Base-by-base conservation (phyloP, 2,113 vertebrate species). In the Xiphophorus hellerii region DNA sequence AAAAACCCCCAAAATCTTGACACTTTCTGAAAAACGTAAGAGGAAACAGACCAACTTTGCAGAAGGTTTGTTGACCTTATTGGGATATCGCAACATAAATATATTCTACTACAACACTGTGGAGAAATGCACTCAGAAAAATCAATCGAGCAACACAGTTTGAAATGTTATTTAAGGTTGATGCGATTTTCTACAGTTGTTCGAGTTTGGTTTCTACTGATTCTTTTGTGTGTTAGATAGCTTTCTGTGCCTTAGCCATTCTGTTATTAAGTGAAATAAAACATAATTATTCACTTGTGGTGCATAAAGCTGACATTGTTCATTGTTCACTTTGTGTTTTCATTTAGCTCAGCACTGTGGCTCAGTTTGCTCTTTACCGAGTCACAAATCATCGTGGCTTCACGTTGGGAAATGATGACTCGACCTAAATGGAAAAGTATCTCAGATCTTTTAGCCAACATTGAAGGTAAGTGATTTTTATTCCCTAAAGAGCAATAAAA, bases 401-500 rank as follows among this genome's bases (percentile, higher is more conserved):
- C 64, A 25, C 54, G 71, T 54, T 30, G 13, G 29, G 58, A 62
- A 73, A 67, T 2, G 69, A 82, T 71, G 74, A 78, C 62, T 80
- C 61, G 15, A 66, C 37, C 1, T n/a, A 76, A 70, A 71, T 17
- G 3, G 2, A 39, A 73, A 70, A 77, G 48, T 48, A 6, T 42
- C 44, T 58, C 61, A 63, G 48, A 64, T 39, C 44, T 68, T 13
- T 35, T 11, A 29, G 27, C 35, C 76, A 73, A 48, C 82, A 74
- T 76, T 60, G 69, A 29, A 77, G 62, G 63, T 22, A 67, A 74
- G 60, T 4, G 0, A 27, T 69, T 51, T 54, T 75, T 75, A 78
- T 35, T 4, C 30, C 80, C 74, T 82, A 84, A 87, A 77, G 78
- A 90, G 76, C 30, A 64, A 64, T 35, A 54, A 82, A 86, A 85